Evolutionary conservation across 2,113 vertebrate genomes (phyloP).

Genomic region (Cheilinus undulatus): DNA sequence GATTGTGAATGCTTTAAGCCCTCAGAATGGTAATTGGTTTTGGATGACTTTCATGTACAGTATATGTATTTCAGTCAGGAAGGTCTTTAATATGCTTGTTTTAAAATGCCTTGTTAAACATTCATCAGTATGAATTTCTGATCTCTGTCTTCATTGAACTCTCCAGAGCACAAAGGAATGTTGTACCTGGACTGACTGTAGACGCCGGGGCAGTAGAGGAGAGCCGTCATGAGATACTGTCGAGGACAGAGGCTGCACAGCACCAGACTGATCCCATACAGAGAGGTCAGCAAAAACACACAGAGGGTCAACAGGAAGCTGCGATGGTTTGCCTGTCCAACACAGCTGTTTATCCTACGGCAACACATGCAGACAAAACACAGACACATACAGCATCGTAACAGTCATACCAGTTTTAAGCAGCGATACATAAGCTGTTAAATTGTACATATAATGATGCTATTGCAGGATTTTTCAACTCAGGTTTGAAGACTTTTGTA

Average conservation of each 20-base stretch:
- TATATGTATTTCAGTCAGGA: no score
- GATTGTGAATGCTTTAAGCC: no score
- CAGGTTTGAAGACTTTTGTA: neutral
- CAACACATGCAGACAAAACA: slow-evolving; percentile 31
- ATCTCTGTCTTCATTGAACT: neutral
- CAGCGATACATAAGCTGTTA: neutral
- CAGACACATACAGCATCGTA: slow-evolving; percentile 14
- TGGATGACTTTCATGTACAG: no score
- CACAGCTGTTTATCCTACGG: slow-evolving; percentile 97
- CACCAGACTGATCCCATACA: slow-evolving; percentile 93
- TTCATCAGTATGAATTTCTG: no score
- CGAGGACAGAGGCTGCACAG: slow-evolving; percentile 89
- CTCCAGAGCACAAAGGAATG: neutral
- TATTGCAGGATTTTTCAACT: neutral
- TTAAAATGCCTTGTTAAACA: no score
- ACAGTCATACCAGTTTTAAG: slow-evolving; percentile 17
- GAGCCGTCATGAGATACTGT: slow-evolving; percentile 84
- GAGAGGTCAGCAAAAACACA: slow-evolving; percentile 92
- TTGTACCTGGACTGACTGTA: slow-evolving; percentile 91
- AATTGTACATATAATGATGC: neutral
- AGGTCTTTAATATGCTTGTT: no score
- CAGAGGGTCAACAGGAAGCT: slow-evolving; percentile 92
- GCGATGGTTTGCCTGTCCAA: slow-evolving; percentile 94
- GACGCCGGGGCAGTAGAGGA: slow-evolving; percentile 95
- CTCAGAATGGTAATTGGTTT: no score